Conservation (phyloP, 2,113 vertebrate species). For the Deroptyus accipitrinus region DNA sequence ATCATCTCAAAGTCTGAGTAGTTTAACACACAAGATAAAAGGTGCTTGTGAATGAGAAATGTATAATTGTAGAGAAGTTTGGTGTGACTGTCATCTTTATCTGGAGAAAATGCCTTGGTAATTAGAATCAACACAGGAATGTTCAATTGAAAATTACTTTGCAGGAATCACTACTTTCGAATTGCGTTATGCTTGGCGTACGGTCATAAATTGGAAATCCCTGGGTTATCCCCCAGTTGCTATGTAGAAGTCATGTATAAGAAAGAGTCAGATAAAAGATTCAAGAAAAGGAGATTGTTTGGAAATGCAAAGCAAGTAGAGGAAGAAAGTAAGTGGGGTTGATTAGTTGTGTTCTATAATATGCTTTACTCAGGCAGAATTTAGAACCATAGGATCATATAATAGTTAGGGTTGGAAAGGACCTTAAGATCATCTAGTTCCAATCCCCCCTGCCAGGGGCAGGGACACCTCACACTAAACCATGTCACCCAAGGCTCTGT, state of each 20-base stretch:
- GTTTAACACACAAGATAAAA: background rate
- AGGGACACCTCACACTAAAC: too few relatives aligned
- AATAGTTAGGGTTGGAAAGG: too few relatives aligned
- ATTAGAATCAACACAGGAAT: background rate
- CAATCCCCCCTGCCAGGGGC: too few relatives aligned
- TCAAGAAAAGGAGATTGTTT: background rate
- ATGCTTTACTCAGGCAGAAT: background rate
- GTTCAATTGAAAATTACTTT: background rate
- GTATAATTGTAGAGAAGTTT: background rate
- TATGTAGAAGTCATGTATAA: background rate
- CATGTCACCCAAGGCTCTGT: too few relatives aligned
- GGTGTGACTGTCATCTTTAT: accelerated
- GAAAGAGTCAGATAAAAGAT: background rate
- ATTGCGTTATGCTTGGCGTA: background rate
- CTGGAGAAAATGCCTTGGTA: background rate
- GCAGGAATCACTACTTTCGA: background rate
- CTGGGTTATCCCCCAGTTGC: background rate
- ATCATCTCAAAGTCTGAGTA: background rate
- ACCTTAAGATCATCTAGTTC: too few relatives aligned
- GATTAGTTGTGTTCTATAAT: background rate
- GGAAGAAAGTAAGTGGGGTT: background rate
- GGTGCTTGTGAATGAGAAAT: background rate
- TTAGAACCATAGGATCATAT: background rate
- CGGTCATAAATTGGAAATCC: background rate
- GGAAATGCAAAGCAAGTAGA: background rate